These are phyloP conservation scores for Conchocele bisecta DNA, from an alignment of 2,888 invertebrate genomes.

Conservation along the genomic window DNA sequence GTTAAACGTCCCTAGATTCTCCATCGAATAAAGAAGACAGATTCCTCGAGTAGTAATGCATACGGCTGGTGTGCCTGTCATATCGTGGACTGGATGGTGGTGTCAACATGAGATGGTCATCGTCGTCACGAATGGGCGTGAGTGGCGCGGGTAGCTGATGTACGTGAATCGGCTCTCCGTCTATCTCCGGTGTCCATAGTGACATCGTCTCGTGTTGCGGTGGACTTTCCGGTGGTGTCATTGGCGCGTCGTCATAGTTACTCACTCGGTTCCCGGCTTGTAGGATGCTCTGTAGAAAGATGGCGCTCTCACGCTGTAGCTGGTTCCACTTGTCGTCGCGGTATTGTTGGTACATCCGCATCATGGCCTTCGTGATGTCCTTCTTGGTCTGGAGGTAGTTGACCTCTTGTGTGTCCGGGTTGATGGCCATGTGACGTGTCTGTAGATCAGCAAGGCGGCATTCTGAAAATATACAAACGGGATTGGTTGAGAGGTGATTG, in stretches of 20 bases:
- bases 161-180: too few species aligned
- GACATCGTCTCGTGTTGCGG: too few species aligned
- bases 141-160: slow-evolving; percentile 35
- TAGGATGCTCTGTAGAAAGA: slow-evolving; percentile 24
- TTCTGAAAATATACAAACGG: slow-evolving; percentile 32
- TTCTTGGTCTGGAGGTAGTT: slow-evolving; percentile 34
- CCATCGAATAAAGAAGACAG: neutral
- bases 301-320: slow-evolving; percentile 33
- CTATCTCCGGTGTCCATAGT: too few species aligned
- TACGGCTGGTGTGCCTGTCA: neutral
- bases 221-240: too few species aligned
- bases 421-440: too few species aligned
- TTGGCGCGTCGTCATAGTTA: neutral
- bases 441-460: slow-evolving; percentile 11
- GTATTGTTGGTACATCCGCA: slow-evolving; percentile 35
- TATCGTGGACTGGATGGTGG: slow-evolving; percentile 1
- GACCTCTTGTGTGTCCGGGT: slow-evolving; percentile 17
- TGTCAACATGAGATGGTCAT: neutral
- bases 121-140: slow-evolving; percentile 23
- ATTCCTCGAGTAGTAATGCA: neutral
- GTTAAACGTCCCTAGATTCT: neutral
- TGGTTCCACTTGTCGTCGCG: slow-evolving; percentile 28
- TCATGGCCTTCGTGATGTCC: slow-evolving; percentile 8
- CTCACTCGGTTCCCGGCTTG: too few species aligned
- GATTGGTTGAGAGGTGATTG: too few species aligned